phyloP scores from a whole-genome alignment of 2,888 invertebrate species.

The Pecten maximus region DNA sequence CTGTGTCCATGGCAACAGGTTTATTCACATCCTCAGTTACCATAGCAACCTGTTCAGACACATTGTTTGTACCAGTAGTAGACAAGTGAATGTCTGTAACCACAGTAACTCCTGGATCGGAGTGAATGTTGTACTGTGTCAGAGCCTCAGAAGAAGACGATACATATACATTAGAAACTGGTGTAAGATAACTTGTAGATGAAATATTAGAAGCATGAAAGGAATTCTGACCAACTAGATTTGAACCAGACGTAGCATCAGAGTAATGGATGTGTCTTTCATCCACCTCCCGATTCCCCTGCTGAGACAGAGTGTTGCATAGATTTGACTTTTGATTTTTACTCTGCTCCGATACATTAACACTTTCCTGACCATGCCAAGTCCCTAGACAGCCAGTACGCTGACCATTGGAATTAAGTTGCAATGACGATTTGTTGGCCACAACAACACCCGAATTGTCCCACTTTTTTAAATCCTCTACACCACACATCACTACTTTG shows the following conservation, averaged over 20 bases:
- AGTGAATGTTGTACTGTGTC: neutral
- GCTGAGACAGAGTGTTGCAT: neutral
- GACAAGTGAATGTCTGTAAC: slow-evolving; percentile 1
- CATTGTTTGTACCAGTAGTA: neutral
- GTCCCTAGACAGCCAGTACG: neutral
- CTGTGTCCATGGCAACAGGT: neutral
- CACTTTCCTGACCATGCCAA: neutral
- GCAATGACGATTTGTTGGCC: neutral
- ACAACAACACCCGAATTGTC: neutral
- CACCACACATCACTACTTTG: neutral
- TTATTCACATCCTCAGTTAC: neutral
- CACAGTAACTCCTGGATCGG: neutral
- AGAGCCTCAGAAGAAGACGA: neutral
- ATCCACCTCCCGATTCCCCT: neutral
- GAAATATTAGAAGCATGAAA: neutral
- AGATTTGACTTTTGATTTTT: neutral
- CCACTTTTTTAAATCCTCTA: neutral
- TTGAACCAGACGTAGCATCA: neutral
- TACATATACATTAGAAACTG: neutral
- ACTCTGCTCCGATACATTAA: neutral
- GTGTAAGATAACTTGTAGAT: neutral
- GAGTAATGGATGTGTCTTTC: neutral
- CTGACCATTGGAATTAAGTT: neutral
- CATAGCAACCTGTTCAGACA: neutral
- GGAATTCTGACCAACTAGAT: neutral